Evolutionary conservation across 2,113 vertebrate species (phyloP), one percentile per base, ranked within the genome.

Genomic region (Rissa tridactyla): DNA sequence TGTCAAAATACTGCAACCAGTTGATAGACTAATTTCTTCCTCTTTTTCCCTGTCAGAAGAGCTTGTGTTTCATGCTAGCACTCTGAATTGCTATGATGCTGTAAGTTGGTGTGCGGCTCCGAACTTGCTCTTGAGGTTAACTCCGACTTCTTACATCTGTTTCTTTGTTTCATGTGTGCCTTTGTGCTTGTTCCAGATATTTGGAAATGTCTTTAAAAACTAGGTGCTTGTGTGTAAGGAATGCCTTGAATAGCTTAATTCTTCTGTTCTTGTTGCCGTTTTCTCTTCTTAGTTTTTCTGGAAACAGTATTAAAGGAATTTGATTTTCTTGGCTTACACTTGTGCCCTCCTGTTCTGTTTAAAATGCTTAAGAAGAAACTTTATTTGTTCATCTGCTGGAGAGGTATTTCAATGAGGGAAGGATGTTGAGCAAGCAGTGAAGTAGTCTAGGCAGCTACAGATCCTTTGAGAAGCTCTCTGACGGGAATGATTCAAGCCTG

Each of bases 361-460:
- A 77, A 81, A 94, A 82, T 54, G 60, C 80, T 86, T 80, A 46
- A 65, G 72, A 94, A 86, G 68, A 54, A 96, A 76, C n/a, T 21
- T 72, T 88, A 61, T 95, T 94, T 93, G 72, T 84, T 87, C 68
- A 79, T 86, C 88, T 93, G 52, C 54, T 91, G 17, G 70, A 86
- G 51, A 88, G 86, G 52, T 44, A 52, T 93, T 86, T 90, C 62
- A 69, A 5, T 34, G 77, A 84, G 78, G 87, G 86, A 75, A 91
- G 86, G 77, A 75, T 13, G n/a, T 87, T 89, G 93, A 93, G 90
- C 90, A 96, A 93, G 68, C 75, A 44, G 15, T 27, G 32, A 57
- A 93, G 86, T 54, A 83, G 86, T 46, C 42, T 23, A 38, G n/a
- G 91, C 68, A 83, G 86, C 80, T 81, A 36, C 62, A 29, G 52